Evolutionary conservation across 2,113 vertebrate species (phyloP), one percentile per base, ranked within the genome.

Genomic region (Phalacrocorax pelagicus): DNA sequence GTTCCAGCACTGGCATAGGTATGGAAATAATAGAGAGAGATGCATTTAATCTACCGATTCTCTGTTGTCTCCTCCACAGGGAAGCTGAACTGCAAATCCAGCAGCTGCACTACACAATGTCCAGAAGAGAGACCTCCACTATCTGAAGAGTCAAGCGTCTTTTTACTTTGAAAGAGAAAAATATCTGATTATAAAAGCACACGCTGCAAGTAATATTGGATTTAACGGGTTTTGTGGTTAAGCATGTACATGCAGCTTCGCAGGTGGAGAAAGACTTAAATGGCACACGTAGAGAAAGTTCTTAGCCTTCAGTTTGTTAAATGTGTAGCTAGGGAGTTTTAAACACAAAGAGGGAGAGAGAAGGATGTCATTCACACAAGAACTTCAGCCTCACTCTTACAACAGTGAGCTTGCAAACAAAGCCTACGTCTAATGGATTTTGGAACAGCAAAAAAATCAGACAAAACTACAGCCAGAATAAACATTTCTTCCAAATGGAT

Each of bases 1-100:
- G 63, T 29, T 86, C n/a, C 94, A 91, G 46, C 51, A 51, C 19
- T 29, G 24, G 7, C 16, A 62, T 8, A 40, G 66, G 32, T 75
- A 44, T 88, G 80, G 74, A 89, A 93, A 93, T 87, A 93, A 93
- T 87, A 95, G 12, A 78, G 57, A 59, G 59, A 85, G 49, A 54
- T 65, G 54, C 42, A 69, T 85, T 72, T 80, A 67, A 90, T 54
- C 29, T 1, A 58, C 62, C 34, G 67, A 81, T 73, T 77, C 51
- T 69, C 86, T 78, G 72, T 10, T 83, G 74, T 36, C 57, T 82
- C 24, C 83, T 77, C 83, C 70, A 59, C n/a, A 23, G 83, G 63
- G 77, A 95, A 73, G 63, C 80, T 91, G 71, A 86, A 83, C 40
- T 66, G 72, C 63, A 91, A 66, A 36, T 47, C 58, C 75, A 95